A percentile compares a stretch with the other conserved stretches of the same genome.
Evolutionary conservation across 2,888 invertebrate species (phyloP).

Genomic region (Crematogaster levior): DNA sequence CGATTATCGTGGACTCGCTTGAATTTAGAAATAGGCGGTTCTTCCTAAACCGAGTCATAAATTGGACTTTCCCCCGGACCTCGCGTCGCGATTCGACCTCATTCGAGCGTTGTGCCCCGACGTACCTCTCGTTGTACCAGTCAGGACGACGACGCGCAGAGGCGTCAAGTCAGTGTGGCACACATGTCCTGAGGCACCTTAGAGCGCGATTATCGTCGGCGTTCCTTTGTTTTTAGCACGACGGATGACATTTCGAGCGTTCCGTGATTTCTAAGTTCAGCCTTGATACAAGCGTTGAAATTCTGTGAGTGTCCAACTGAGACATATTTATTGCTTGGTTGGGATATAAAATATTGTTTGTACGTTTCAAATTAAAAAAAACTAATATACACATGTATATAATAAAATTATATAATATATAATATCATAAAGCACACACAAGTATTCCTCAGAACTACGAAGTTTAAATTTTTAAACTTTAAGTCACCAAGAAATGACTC

Average conservation of each 20-base stretch:
- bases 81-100: conserved; percentile 66
- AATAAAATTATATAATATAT: too few species aligned
- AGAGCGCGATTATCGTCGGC: conserved; percentile 23
- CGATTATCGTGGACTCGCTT: conserved; percentile 62
- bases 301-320: conserved; percentile 24
- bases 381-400: neutral
- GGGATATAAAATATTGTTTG: neutral
- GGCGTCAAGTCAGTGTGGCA: conserved; percentile 55
- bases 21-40: conserved; percentile 70
- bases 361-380: neutral
- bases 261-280: conserved; percentile 47
- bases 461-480: neutral
- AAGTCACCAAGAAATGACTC: conserved; percentile 16
- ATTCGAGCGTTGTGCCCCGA: conserved; percentile 58
- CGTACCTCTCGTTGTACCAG: conserved; percentile 52
- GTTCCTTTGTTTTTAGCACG: conserved; percentile 68
- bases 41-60: conserved; percentile 73
- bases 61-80: conserved; percentile 75
- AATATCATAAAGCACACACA: too few species aligned
- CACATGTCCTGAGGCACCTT: conserved; percentile 50
- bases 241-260: conserved; percentile 69
- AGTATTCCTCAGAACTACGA: neutral
- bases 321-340: conserved; percentile 27
- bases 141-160: conserved; percentile 51
- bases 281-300: conserved; percentile 67